Evolutionary conservation across 2,797 vertebrate genomes (phyloP).

Genomic region (Crocodylus rhombifer): DNA sequence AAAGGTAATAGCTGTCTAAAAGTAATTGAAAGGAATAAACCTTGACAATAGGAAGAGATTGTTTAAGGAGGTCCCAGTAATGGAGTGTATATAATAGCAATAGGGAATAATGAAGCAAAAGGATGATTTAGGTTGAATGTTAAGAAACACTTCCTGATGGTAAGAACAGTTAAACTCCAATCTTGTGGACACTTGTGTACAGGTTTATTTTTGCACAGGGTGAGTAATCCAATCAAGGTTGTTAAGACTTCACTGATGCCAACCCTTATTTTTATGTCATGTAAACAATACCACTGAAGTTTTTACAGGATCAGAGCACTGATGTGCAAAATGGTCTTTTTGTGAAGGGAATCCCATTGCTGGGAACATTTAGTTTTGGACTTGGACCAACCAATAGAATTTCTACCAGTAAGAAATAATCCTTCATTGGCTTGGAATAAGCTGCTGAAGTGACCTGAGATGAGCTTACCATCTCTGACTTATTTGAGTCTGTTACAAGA

Average conservation of each 20-base stretch:
- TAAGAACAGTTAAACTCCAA: slow-evolving; percentile 69
- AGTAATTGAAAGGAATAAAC: background rate
- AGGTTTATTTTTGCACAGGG: slow-evolving; percentile 71
- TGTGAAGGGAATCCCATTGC: slow-evolving; percentile 21
- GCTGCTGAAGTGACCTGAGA: slow-evolving; percentile 66
- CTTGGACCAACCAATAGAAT: slow-evolving; percentile 42
- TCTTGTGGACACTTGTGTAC: slow-evolving; percentile 63
- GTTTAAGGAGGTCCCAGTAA: background rate
- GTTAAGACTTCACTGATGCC: slow-evolving; percentile 63
- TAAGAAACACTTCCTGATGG: slow-evolving; percentile 57
- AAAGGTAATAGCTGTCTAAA: background rate
- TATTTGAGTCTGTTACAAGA: slow-evolving; percentile 74
- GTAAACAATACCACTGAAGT: background rate
- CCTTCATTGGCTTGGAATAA: slow-evolving; percentile 45
- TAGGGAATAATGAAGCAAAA: slow-evolving; percentile 25
- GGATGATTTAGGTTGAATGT: slow-evolving; percentile 62
- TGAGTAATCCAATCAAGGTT: slow-evolving; percentile 70
- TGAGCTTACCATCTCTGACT: slow-evolving; percentile 65
- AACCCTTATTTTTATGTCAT: slow-evolving; percentile 58
- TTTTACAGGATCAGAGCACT: slow-evolving; percentile 31
- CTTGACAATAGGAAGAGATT: background rate
- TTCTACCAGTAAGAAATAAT: slow-evolving; percentile 45
- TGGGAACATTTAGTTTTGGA: slow-evolving; percentile 50
- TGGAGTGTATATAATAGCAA: background rate
- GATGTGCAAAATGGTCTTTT: slow-evolving; percentile 18